These are phyloP conservation scores for Formicarius rufipectus DNA, from an alignment of 2,113 vertebrate species.

Conservation along the genomic window DNA sequence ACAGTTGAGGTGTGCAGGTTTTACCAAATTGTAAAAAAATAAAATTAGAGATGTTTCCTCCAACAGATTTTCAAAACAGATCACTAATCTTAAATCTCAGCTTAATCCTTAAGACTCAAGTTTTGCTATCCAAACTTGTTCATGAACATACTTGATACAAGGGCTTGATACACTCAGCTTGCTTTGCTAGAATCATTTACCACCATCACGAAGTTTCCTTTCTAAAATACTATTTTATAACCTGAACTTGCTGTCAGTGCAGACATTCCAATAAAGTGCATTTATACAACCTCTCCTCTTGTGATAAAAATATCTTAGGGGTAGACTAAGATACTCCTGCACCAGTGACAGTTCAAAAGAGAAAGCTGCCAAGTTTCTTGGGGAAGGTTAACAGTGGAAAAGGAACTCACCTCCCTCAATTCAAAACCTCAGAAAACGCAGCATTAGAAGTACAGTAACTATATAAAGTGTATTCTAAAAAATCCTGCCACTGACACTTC, in stretches of 20 bases:
- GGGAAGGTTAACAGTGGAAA: neutral
- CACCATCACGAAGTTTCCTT: neutral
- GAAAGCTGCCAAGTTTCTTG: neutral
- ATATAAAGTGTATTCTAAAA: neutral
- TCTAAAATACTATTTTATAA: neutral
- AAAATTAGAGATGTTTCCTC: neutral
- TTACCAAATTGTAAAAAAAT: neutral
- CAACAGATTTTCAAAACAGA: neutral
- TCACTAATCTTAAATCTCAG: neutral
- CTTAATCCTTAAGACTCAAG: neutral
- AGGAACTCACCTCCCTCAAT: neutral
- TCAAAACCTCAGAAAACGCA: neutral
- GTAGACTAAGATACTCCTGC: neutral
- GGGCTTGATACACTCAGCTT: neutral
- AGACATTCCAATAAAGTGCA: neutral
- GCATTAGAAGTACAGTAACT: neutral
- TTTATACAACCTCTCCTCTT: neutral
- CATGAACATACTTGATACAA: neutral
- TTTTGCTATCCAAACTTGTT: neutral
- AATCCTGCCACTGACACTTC: neutral
- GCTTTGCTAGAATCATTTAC: neutral
- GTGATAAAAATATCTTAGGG: neutral
- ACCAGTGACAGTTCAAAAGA: neutral
- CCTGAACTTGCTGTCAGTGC: neutral
- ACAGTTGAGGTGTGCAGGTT: neutral